phyloP scores from a whole-genome alignment of 2,888 invertebrate genomes.

The Cosmorhoe ocellata region DNA sequence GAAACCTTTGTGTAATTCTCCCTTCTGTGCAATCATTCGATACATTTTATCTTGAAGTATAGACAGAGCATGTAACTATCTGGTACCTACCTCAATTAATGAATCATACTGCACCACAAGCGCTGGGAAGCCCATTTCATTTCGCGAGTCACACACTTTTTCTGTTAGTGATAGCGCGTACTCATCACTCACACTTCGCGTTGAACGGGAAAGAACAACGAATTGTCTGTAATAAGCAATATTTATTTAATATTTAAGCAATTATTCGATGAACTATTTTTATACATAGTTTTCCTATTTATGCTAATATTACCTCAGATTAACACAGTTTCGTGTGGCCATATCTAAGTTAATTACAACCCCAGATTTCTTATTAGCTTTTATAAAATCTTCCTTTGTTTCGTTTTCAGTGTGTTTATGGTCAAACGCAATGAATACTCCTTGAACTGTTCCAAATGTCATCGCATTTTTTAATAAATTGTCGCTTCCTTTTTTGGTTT shows the following conservation, averaged over 20 bases:
- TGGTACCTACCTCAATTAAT: conserved; percentile 23
- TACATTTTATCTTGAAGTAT: too few relatives aligned
- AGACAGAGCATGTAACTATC: too few relatives aligned
- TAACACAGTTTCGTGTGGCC: conserved; percentile 47
- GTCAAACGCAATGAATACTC: conserved; percentile 49
- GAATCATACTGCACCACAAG: conserved; percentile 27
- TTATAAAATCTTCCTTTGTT: conserved; percentile 24
- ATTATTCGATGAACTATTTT: too few relatives aligned
- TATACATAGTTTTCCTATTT: neutral
- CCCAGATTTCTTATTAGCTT: conserved; percentile 38
- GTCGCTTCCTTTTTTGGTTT: conserved; percentile 44
- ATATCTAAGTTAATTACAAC: conserved; percentile 52
- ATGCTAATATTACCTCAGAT: conserved; percentile 47
- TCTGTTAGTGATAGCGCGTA: conserved; percentile 24
- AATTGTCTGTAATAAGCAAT: conserved; percentile 26
- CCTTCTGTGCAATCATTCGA: too few relatives aligned
- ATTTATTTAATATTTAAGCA: too few relatives aligned
- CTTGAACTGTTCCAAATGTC: conserved; percentile 51
- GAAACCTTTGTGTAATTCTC: too few relatives aligned
- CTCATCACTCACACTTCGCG: conserved; percentile 20
- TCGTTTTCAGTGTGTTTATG: conserved; percentile 20
- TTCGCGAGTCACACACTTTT: conserved; percentile 24
- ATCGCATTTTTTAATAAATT: conserved; percentile 46
- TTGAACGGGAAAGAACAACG: conserved; percentile 15
- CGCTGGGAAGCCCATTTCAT: conserved; percentile 24